These are phyloP conservation scores for Xerus rutilus DNA, from an alignment of 2,797 vertebrate species.

Conservation along the genomic window DNA sequence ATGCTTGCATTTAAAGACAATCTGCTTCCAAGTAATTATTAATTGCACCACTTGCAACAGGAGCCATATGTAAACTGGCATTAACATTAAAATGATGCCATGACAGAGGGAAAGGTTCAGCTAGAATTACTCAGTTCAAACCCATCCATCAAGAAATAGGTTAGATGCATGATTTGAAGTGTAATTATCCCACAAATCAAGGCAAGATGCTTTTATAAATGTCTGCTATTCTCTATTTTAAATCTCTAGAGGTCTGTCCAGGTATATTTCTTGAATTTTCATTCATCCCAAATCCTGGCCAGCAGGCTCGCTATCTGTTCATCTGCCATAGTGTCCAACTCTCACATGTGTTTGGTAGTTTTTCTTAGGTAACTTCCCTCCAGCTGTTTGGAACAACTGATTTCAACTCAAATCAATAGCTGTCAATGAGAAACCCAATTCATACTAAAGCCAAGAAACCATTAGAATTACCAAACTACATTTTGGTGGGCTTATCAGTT, in stretches of 20 bases:
- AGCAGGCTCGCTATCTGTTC: conserved; percentile 55
- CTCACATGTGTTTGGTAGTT: not conserved
- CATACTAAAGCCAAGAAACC: not conserved
- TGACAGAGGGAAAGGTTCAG: conserved; percentile 54
- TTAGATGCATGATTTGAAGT: conserved; percentile 2
- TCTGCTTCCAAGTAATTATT: no score
- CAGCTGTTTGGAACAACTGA: not conserved
- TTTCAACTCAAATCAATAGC: not conserved
- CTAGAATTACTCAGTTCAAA: conserved; percentile 66
- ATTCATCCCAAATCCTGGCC: conserved; percentile 71
- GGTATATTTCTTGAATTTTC: conserved; percentile 79
- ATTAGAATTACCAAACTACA: not conserved
- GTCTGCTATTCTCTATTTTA: conserved; percentile 25
- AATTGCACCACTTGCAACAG: no score
- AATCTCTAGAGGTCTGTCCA: conserved; percentile 72
- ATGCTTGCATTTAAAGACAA: no score
- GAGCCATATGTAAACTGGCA: conserved; percentile 32
- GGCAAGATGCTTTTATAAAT: conserved; percentile 41
- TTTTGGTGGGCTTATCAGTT: not conserved
- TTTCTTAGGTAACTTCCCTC: conserved; percentile 15
- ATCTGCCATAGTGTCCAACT: not conserved
- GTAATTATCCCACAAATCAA: conserved; percentile 57
- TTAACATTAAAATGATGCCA: conserved; percentile 70
- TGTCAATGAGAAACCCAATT: not conserved
- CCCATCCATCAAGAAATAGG: conserved; percentile 22